phyloP scores from a whole-genome alignment of 2,113 vertebrate species.

The Hystrix cristata region DNA sequence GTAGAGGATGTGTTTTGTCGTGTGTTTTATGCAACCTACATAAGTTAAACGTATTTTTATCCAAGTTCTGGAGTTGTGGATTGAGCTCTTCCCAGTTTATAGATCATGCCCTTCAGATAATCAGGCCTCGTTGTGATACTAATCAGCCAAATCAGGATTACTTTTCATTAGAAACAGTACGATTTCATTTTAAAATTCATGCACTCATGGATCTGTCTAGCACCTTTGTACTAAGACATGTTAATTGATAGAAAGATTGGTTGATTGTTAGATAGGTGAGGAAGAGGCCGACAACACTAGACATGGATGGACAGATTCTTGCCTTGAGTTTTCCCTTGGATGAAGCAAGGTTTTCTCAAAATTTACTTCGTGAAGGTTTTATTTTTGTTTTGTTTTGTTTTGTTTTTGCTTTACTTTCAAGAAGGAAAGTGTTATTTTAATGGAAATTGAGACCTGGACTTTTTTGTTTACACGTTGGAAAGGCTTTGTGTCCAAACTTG shows the following conservation, averaged over 20 bases:
- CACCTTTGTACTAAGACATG: not conserved
- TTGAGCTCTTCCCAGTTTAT: conserved; percentile 52
- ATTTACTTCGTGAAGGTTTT: not conserved
- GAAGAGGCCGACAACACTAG: not conserved
- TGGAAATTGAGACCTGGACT: not conserved
- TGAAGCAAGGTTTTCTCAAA: not conserved
- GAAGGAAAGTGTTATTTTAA: not conserved
- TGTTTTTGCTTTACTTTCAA: not conserved
- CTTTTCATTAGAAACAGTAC: conserved; percentile 59
- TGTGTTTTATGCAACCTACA: conserved; percentile 33
- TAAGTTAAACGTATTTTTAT: conserved; percentile 59
- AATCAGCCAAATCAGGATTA: conserved; percentile 60
- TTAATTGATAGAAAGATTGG: not conserved
- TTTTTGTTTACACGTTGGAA: not conserved
- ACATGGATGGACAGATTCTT: not conserved
- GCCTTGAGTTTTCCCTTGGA: not conserved
- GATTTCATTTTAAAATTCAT: conserved; percentile 60
- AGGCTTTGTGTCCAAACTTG: not conserved
- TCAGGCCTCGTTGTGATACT: conserved; percentile 66
- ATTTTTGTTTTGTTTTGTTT: not conserved
- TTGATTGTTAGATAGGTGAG: not conserved
- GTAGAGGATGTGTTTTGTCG: not conserved
- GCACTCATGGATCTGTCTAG: not conserved
- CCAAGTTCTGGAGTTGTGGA: conserved; percentile 10
- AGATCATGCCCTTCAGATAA: conserved; percentile 60